These are phyloP conservation scores for Eupithecia inturbata DNA, from an alignment of 2,888 invertebrate species.

Conservation along the genomic window DNA sequence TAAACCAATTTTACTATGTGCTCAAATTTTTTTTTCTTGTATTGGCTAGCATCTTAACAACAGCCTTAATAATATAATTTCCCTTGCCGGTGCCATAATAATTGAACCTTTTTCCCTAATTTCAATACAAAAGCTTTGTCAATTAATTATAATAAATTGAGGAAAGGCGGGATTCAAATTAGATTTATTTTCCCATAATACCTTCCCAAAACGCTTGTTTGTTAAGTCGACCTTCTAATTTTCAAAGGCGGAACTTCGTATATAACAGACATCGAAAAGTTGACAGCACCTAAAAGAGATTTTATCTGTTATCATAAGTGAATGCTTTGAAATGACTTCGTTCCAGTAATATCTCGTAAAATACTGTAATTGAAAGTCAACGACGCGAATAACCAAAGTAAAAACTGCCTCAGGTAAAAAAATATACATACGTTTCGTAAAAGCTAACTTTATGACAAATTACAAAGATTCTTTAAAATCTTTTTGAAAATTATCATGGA, in stretches of 20 bases:
- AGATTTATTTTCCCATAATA: constrained; percentile 20
- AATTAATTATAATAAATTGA: constrained; percentile 13
- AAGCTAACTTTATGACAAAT: background rate
- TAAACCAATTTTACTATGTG: background rate
- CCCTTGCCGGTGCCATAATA: background rate
- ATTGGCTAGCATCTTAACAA: background rate
- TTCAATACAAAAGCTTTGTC: constrained; percentile 11
- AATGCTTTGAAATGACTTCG: constrained; percentile 22
- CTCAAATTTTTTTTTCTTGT: background rate
- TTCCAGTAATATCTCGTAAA: constrained; percentile 33
- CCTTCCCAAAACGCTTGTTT: constrained; percentile 24
- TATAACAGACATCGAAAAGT: constrained; percentile 16
- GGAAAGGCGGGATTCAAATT: constrained; percentile 18
- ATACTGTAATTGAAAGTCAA: constrained; percentile 40
- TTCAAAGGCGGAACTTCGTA: constrained; percentile 18
- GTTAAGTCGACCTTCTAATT: constrained; percentile 23
- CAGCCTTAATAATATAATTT: background rate
- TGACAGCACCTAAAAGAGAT: constrained; percentile 29
- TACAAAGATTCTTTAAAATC: background rate
- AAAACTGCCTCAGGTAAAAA: background rate
- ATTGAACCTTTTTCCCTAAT: background rate
- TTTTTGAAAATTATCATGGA: background rate
- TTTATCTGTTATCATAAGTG: constrained; percentile 32
- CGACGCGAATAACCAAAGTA: constrained; percentile 34
- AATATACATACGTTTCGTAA: background rate